phyloP scores from a whole-genome alignment of 37 sponge, comb jelly and placozoan species.

The Eunapius fragilis region DNA sequence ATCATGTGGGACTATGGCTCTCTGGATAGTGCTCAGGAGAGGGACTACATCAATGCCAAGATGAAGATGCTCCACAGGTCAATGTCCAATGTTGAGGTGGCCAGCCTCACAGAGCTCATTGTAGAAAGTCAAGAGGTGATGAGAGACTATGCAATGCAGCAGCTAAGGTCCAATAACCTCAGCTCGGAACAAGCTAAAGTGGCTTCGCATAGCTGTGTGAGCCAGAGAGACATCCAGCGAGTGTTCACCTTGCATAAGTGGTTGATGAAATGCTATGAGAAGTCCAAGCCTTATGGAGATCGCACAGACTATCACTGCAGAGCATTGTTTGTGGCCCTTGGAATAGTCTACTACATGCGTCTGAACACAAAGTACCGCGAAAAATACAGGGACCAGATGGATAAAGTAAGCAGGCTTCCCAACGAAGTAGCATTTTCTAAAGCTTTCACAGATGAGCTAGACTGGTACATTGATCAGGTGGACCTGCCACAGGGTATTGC shows the following conservation, averaged over 20 bases:
- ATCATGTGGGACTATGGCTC: too few species aligned
- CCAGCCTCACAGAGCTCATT: too few species aligned
- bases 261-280: conserved; percentile 52
- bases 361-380: conserved; percentile 62
- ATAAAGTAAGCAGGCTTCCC: conserved; percentile 15
- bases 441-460: conserved; percentile 28
- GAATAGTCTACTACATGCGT: conserved; percentile 90
- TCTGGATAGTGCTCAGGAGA: too few species aligned
- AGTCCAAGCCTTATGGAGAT: conserved; percentile 4
- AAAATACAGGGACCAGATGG: conserved; percentile 28
- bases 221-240: conserved; percentile 87
- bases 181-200: too few species aligned
- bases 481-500: conserved; percentile 62
- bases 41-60: too few species aligned
- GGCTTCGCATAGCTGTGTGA: conserved; percentile 73
- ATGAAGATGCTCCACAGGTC: too few species aligned
- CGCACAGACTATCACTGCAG: conserved; percentile 33
- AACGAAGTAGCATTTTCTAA: conserved; percentile 26
- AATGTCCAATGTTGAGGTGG: too few species aligned
- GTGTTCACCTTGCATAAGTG: conserved; percentile 83
- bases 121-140: too few species aligned
- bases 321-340: conserved; percentile 80
- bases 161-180: too few species aligned
- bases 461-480: conserved; percentile 30
- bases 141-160: too few species aligned